Base-by-base conservation (phyloP, 1,140 invertebrate species). In the Drosophila yakuba region DNA sequence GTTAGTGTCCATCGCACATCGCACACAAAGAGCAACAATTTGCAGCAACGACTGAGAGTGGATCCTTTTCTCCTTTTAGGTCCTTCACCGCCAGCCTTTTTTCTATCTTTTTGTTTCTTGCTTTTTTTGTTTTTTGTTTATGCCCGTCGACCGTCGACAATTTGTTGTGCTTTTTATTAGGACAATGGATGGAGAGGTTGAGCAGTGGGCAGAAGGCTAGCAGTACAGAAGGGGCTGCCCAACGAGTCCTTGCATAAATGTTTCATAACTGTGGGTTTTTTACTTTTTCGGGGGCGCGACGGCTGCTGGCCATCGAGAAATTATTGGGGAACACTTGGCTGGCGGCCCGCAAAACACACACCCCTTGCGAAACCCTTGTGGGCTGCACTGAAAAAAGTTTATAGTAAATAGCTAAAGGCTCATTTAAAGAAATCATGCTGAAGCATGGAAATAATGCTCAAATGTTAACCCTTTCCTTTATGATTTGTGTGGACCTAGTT, bases 151-250 rank as follows among this genome's bases (percentile, higher is more conserved):
- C 67, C 66, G 59, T 74, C 74, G 82, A 86, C 82, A 86, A 86
- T 86, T 86, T 86, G 82, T 86, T 86, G 82, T 81, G 78, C 71
- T 86, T 84, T 86, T 86, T 83, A 86, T 78, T 78, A 80, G 66
- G 63, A 77, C 76, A 68, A 64, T 68, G 54, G 64, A 59, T 2
- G 56, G 28, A 20, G 54, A 45, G 62, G 11, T 2, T 35, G 54
- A 39, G 58, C 4, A 32, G 10, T 5, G 38, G 44, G 17, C 17
- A 17, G 17, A 17, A 17, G 17, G 17, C 0, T 17, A 17, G 25
- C 20, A 45, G 35, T 23, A 20, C 7, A 10, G 12, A 3, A 12
- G 7, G 7, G n/a, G 28, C 6, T 50, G 25, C 14, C 47, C 47
- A 32, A 23, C 44, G 45, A 28, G 25, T 17, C 48, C 48, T 39